These are phyloP conservation scores for Chymomyza fuscimana DNA, from an alignment of 2,888 invertebrate species.

Conservation along the genomic window DNA sequence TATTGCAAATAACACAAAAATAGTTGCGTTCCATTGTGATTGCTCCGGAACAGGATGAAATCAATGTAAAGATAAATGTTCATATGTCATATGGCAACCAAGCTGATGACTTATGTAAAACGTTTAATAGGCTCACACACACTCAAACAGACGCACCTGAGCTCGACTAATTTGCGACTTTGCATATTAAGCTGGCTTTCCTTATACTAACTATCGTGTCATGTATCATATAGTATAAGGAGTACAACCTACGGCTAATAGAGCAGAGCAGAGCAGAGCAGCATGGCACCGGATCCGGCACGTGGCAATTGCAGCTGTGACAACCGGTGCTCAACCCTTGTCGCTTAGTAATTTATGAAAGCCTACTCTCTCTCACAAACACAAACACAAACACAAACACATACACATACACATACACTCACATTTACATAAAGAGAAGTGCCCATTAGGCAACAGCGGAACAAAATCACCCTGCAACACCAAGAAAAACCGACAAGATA, in stretches of 20 bases:
- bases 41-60: not conserved
- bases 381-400: not conserved
- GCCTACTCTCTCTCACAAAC: not conserved
- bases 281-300: not conserved
- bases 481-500: not conserved
- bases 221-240: too few species aligned
- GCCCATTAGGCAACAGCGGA: not conserved
- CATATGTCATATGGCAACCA: not conserved
- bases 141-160: not conserved
- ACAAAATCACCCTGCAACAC: not conserved
- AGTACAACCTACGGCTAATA: too few species aligned
- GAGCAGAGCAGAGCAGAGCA: not conserved
- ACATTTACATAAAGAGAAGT: not conserved
- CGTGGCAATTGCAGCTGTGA: not conserved
- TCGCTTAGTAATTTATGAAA: not conserved
- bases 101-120: not conserved
- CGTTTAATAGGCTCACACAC: not conserved
- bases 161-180: not conserved
- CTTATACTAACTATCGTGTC: not conserved
- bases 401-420: not conserved
- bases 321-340: not conserved
- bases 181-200: not conserved
- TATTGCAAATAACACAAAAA: conserved; percentile 52
- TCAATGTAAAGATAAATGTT: not conserved
- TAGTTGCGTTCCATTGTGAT: not conserved